Percentiles rank a stretch among this genome's conserved stretches.
phyloP scores from a whole-genome alignment of 1,140 invertebrate genomes.

The Reticulitermes speratus region DNA sequence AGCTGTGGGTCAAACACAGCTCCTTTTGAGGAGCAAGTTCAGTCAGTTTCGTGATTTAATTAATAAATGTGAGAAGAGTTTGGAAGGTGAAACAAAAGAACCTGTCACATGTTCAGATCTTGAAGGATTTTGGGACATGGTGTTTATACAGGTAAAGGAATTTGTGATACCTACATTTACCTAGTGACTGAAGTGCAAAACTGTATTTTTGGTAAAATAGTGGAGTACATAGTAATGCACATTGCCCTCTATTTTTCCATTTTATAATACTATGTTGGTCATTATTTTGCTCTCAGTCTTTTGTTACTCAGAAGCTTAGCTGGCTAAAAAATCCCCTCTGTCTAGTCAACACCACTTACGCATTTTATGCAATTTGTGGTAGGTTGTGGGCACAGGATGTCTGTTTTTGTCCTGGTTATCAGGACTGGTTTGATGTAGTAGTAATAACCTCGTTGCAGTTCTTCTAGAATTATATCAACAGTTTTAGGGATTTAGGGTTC shows the following conservation, averaged over 20 bases:
- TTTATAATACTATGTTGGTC: neutral
- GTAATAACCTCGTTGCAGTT: too few relatives aligned
- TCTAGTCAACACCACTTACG: too few relatives aligned
- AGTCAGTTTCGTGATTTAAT: constrained; percentile 64
- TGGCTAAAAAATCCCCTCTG: too few relatives aligned
- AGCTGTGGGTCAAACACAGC: constrained; percentile 64
- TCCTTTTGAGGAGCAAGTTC: constrained; percentile 67
- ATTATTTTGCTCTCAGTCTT: neutral
- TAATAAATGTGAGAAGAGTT: constrained; percentile 51
- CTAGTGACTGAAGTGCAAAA: neutral
- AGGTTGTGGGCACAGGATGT: too few relatives aligned
- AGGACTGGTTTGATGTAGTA: too few relatives aligned
- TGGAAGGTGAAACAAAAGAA: constrained; percentile 51
- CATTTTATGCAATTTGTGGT: too few relatives aligned
- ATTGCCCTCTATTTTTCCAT: neutral
- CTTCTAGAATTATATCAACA: too few relatives aligned
- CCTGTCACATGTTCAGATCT: constrained; percentile 63
- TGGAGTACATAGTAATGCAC: too few relatives aligned
- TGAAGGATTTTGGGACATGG: constrained; percentile 77
- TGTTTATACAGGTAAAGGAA: constrained; percentile 58
- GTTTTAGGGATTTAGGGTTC: too few relatives aligned
- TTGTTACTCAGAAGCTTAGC: neutral
- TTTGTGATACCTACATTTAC: neutral
- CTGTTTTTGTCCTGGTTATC: too few relatives aligned
- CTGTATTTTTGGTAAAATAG: too few relatives aligned